phyloP scores from a whole-genome alignment of 2,113 vertebrate genomes.

The Proterorhinus semilunaris region DNA sequence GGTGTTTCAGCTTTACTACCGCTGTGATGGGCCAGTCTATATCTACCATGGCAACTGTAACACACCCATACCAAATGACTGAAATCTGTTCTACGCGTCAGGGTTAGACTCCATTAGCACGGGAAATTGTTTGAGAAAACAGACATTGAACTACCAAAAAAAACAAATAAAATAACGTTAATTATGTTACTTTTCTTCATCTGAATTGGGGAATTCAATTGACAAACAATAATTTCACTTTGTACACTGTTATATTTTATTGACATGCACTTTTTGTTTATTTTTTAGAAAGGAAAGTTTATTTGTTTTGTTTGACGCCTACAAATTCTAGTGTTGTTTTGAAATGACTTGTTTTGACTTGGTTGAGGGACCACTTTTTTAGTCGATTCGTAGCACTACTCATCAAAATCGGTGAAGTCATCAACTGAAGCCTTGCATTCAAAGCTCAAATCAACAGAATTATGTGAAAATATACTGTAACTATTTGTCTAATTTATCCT shows the following conservation, averaged over 20 bases:
- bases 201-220: too few relatives aligned
- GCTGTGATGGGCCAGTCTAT: constrained; percentile 83
- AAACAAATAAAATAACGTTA: too few relatives aligned
- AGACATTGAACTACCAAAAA: neutral
- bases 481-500: too few relatives aligned
- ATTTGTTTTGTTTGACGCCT: neutral
- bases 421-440: too few relatives aligned
- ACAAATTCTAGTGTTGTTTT: neutral
- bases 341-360: too few relatives aligned
- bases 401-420: too few relatives aligned
- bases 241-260: neutral
- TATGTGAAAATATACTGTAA: too few relatives aligned
- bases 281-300: neutral
- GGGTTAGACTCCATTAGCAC: neutral
- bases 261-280: neutral
- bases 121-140: neutral
- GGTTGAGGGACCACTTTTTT: neutral
- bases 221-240: too few relatives aligned
- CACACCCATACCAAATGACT: constrained; percentile 86
- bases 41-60: constrained; percentile 98
- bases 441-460: too few relatives aligned
- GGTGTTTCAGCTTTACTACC: constrained; percentile 89
- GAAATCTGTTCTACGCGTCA: constrained; percentile 27
- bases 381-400: too few relatives aligned
- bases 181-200: too few relatives aligned